Base-by-base conservation (phyloP, 2,888 invertebrate genomes). In the Pocota personata region DNA sequence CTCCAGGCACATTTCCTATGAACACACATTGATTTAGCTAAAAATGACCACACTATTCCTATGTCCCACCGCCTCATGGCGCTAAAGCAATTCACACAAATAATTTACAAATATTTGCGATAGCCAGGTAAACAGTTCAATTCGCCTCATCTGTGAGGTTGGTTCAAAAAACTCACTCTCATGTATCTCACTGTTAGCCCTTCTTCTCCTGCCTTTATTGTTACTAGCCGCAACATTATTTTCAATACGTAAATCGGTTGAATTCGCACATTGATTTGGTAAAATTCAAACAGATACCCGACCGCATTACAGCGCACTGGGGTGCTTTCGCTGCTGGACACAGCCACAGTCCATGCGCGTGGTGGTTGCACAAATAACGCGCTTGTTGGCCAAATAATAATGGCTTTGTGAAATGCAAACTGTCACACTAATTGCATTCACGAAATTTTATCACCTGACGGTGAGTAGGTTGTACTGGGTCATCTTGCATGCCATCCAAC, bases 371-470 rank as follows among this genome's bases (percentile, higher is more conserved):
- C 50, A 64, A 64, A 77, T 64, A 82, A 77, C 43, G 32, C 60
- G 50, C 43, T 30, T 21, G 52, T 37, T 30, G 52, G 52, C 32
- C 72, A 58, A 78, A 83, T 78, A 66, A 78, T 72, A 72, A 64
- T 60, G 78, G 82, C 46, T 72, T 78, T 67, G 64, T 57, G 52
- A 67, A 83, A 60, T 83, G 72, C 66, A 78, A 82, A 83, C 50
- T 72, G 72, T 83, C 78, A 66, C 82, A 83, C 82, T 78, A 83
- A 83, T 83, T 78, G 72, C 72, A 73, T 78, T 73, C 58, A 60
- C 10, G 52, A 66, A 72, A 62, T 73, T 50, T 8, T 72, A 69
- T 57, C 30, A 30, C 43, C 43, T 30, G 5, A 3, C 4, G 40
- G 14, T 14, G 32, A n/a, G 14, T 3, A 30, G 19, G n/a, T 16